These are phyloP conservation scores for Onychomys leucogaster DNA, from an alignment of 2,797 vertebrate genomes.

Conservation along the genomic window DNA sequence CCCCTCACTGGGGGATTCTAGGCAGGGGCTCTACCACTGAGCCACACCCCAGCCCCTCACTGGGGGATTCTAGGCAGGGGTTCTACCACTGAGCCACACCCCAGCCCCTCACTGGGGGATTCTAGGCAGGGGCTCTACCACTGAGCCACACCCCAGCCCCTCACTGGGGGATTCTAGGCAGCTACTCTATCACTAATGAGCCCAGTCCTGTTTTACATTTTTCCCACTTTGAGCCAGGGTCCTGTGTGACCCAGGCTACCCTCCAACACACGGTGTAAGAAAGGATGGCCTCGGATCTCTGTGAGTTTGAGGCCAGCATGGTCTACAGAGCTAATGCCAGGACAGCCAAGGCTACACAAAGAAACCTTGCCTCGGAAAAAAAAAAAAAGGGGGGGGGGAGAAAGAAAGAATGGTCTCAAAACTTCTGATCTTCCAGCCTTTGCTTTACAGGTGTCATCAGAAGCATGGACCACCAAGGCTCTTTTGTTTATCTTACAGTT, in stretches of 20 bases:
- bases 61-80: too few relatives aligned
- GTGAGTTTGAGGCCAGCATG: neutral
- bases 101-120: too few relatives aligned
- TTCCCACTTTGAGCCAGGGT: neutral
- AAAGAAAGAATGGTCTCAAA: too few relatives aligned
- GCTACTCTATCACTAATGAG: neutral
- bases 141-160: too few relatives aligned
- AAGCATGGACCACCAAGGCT: neutral
- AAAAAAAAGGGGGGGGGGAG: too few relatives aligned
- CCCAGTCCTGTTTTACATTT: neutral
- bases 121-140: too few relatives aligned
- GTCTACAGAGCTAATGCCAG: neutral
- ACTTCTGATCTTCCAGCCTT: neutral
- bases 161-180: neutral
- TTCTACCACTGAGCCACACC: too few relatives aligned
- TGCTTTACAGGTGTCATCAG: neutral
- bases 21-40: too few relatives aligned
- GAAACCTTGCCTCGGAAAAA: neutral
- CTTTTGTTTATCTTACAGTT: neutral
- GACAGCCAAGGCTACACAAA: neutral
- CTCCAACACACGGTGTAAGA: neutral
- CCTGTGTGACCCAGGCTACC: neutral
- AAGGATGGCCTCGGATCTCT: neutral
- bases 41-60: too few relatives aligned
- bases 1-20: too few relatives aligned